phyloP scores from a whole-genome alignment of 2,113 vertebrate species.

The Micronycteris hirsuta region DNA sequence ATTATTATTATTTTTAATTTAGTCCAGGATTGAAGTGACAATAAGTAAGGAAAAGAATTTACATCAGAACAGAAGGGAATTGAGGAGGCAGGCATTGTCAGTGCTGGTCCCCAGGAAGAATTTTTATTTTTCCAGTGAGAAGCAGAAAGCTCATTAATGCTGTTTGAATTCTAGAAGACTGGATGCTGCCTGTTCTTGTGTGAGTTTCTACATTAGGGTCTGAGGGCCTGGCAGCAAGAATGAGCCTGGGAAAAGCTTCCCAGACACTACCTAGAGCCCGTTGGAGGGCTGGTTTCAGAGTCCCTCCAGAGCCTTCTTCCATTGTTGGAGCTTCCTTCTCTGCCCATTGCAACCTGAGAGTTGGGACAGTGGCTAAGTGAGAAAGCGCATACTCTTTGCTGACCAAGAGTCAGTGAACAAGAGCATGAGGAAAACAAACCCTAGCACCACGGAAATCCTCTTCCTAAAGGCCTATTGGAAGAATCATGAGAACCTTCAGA shows the following conservation, averaged over 20 bases:
- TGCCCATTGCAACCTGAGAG: neutral
- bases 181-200: neutral
- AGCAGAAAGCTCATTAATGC: neutral
- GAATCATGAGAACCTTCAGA: neutral
- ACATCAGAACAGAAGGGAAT: neutral
- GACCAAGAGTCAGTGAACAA: neutral
- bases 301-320: neutral
- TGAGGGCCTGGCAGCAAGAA: neutral
- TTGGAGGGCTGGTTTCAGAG: neutral
- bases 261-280: neutral
- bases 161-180: neutral
- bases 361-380: neutral
- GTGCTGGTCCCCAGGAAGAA: neutral
- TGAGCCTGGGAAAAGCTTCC: neutral
- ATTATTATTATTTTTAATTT: constrained; percentile 44
- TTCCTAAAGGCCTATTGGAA: neutral
- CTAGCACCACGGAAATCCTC: neutral
- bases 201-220: neutral
- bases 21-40: neutral
- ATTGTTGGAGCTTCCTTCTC: neutral
- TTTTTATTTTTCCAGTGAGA: neutral
- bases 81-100: neutral
- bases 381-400: neutral
- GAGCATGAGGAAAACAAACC: neutral
- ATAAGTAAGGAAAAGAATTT: neutral